Evolutionary conservation across 2,888 invertebrate species (phyloP).

Genomic region (Hypomecis punctinalis): DNA sequence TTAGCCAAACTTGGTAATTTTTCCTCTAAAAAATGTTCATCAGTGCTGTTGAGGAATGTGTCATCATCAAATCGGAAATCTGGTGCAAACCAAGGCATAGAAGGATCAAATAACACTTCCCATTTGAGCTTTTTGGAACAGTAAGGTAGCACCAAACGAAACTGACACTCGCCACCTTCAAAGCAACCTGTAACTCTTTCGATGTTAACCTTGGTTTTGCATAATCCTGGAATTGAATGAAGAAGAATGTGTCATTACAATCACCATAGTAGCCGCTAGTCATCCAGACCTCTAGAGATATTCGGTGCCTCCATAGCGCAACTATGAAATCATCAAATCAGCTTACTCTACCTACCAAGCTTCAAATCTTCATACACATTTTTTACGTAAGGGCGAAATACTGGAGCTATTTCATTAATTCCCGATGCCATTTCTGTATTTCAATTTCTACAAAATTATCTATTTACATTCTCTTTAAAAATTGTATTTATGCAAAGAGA

Average conservation of each 20-base stretch:
- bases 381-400: slow-evolving; percentile 76
- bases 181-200: slow-evolving; percentile 68
- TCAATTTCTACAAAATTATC: background rate
- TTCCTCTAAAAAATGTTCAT: slow-evolving; percentile 79
- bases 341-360: slow-evolving; percentile 60
- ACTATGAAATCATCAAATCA: too few relatives aligned
- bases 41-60: slow-evolving; percentile 85
- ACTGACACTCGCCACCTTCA: slow-evolving; percentile 80
- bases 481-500: too few relatives aligned
- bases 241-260: background rate
- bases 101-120: slow-evolving; percentile 88
- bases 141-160: slow-evolving; percentile 88
- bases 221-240: slow-evolving; percentile 63
- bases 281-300: background rate
- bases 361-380: slow-evolving; percentile 75
- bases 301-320: background rate
- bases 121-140: slow-evolving; percentile 88
- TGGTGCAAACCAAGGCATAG: slow-evolving; percentile 87
- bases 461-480: too few relatives aligned
- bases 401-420: slow-evolving; percentile 69
- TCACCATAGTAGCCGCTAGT: background rate
- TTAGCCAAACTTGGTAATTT: slow-evolving; percentile 85
- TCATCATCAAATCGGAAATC: slow-evolving; percentile 91
- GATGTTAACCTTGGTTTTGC: slow-evolving; percentile 77
- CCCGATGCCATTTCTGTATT: slow-evolving; percentile 58